Evolutionary conservation across 2,888 invertebrate genomes (phyloP).

Genomic region (Brachyptera risi): DNA sequence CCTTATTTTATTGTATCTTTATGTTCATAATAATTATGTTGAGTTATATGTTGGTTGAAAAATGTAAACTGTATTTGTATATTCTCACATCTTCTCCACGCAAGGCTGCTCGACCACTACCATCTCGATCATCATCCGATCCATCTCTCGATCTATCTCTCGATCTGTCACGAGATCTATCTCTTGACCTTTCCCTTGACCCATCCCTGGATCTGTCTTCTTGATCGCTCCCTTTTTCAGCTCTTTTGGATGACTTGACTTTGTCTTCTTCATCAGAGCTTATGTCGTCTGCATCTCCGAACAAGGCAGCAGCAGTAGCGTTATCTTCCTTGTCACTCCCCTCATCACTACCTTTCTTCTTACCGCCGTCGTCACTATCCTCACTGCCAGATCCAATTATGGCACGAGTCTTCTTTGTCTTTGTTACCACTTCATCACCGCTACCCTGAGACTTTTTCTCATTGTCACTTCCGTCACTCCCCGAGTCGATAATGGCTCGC

Average conservation of each 20-base stretch:
- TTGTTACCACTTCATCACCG: slow-evolving; percentile 30
- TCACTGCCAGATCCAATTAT: background rate
- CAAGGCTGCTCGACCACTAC: slow-evolving; percentile 41
- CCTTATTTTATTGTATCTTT: too few species aligned
- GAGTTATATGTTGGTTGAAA: too few species aligned
- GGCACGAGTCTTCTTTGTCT: slow-evolving; percentile 12
- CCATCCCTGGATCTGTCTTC: slow-evolving; percentile 39
- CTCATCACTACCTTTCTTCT: slow-evolving; percentile 7
- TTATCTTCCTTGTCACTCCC: background rate
- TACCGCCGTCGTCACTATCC: background rate
- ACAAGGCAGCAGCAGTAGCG: slow-evolving; percentile 77
- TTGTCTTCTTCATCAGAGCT: slow-evolving; percentile 76
- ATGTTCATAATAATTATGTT: too few species aligned
- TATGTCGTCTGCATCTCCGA: slow-evolving; percentile 92
- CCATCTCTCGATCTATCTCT: slow-evolving; percentile 44
- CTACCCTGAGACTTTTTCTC: slow-evolving; percentile 29
- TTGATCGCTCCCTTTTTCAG: slow-evolving; percentile 41
- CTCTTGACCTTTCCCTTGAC: slow-evolving; percentile 44
- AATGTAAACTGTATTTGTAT: too few species aligned
- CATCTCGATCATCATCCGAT: slow-evolving; percentile 43
- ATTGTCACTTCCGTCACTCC: slow-evolving; percentile 55
- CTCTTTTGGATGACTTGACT: slow-evolving; percentile 43
- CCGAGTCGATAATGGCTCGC: slow-evolving; percentile 59
- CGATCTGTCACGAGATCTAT: slow-evolving; percentile 50
- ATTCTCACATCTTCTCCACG: slow-evolving; percentile 41